Percentiles rank a stretch among this genome's conserved stretches.
Conservation (phyloP, 2,797 vertebrate species). For the Siniperca scherzeri region DNA sequence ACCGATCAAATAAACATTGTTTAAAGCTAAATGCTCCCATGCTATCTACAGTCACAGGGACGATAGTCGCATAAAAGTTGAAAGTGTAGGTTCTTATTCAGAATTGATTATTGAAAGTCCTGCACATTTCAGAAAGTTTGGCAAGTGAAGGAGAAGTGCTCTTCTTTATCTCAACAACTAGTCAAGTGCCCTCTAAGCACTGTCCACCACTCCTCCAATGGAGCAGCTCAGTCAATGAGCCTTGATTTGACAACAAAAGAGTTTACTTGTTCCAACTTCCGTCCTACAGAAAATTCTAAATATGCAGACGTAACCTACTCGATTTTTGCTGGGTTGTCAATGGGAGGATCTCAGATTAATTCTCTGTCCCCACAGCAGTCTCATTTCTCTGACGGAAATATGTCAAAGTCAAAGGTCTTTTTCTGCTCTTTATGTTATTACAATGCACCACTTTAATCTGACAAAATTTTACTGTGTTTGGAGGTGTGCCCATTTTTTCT, state of each 20-base stretch:
- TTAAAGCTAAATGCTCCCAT: background rate
- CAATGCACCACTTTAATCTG: constrained; percentile 6
- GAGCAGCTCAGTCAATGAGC: constrained; percentile 16
- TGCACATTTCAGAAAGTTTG: background rate
- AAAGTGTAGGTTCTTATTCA: background rate
- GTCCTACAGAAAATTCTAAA: background rate
- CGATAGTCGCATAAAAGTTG: no score
- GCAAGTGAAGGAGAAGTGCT: constrained; percentile 6
- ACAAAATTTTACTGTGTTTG: background rate
- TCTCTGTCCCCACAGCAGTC: background rate
- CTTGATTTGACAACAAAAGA: background rate
- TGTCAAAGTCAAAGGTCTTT: constrained; percentile 3
- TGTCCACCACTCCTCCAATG: background rate
- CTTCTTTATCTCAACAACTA: constrained; percentile 16
- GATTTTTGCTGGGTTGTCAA: background rate
- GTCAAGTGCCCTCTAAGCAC: constrained; percentile 9
- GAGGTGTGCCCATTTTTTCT: no score
- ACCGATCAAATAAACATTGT: background rate
- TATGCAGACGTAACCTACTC: background rate
- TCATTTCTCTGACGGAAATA: constrained; percentile 6
- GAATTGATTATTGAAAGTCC: background rate
- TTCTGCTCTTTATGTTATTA: background rate
- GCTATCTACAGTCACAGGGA: background rate
- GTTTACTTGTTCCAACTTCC: background rate
- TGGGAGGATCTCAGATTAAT: background rate